Evolutionary conservation across 1,140 invertebrate genomes (phyloP), one percentile per base, ranked within the genome.

Genomic region (Drosophila grimshawi): DNA sequence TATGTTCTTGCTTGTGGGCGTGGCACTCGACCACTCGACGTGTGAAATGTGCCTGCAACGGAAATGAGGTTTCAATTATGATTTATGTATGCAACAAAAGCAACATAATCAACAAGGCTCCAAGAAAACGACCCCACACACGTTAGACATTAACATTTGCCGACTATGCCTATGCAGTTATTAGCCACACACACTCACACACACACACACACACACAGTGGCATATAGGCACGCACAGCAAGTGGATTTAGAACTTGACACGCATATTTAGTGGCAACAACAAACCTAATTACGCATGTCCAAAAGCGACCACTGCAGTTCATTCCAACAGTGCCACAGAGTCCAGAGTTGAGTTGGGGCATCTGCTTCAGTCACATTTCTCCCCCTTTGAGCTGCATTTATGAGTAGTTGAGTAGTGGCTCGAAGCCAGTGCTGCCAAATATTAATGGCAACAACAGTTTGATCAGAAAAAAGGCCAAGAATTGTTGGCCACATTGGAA

Each of bases 201-300:
- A 52, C 30, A 55, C 10, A 32, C n/a, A 52, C 11, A 69, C 62
- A 71, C 30, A 30, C 2, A 48, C 27, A 7, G 45, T n/a, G 3
- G 39, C 2, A 4, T 10, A n/a, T 10, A 48, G 55, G 33, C 52
- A 32, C 10, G 41, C 33, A 60, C 33, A 60, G n/a, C 43, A 61
- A 52, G 48, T 49, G 61, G 79, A 63, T 65, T 59, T 70, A 53
- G 63, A 89, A 89, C 83, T 89, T 80, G 83, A 88, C 83, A 88
- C 83, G 85, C 80, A 88, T 88, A 83, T 88, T 88, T 88, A 89
- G 85, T 88, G 85, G 76, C 73, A 83, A 83, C 80, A 78, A 72
- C 76, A 83, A 88, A 88, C 85, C 83, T 88, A 88, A 88, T 89
- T 88, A 88, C 85, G 77, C 76, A 83, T 88, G 83, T 88, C 77